Percentiles rank a stretch among this genome's conserved stretches.
phyloP scores from a whole-genome alignment of 2,888 invertebrate species.

The Tetranychus truncatus region DNA sequence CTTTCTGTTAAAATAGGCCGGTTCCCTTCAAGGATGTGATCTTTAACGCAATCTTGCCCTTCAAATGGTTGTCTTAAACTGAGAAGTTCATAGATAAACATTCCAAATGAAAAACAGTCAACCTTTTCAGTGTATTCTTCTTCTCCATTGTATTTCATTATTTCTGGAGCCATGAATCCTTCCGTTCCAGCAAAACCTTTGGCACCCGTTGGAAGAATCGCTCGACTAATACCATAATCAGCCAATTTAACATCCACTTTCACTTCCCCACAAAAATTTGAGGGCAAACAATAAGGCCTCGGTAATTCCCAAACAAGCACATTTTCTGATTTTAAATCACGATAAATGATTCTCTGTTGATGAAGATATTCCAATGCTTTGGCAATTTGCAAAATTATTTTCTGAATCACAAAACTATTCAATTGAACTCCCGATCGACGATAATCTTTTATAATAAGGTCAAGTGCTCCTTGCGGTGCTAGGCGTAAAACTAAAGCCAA shows the following conservation, averaged over 20 bases:
- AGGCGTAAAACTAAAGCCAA: conserved; percentile 68
- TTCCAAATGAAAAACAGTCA: conserved; percentile 95
- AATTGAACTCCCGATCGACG: conserved; percentile 63
- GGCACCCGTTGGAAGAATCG: conserved; percentile 69
- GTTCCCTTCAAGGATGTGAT: conserved; percentile 83
- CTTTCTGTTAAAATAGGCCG: conserved; percentile 68
- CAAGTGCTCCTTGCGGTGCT: conserved; percentile 79
- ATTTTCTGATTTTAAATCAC: conserved; percentile 86
- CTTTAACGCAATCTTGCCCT: conserved; percentile 87
- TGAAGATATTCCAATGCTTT: conserved; percentile 89
- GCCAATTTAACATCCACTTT: conserved; percentile 73
- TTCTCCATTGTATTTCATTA: conserved; percentile 91
- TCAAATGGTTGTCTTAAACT: conserved; percentile 63
- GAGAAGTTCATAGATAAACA: conserved; percentile 88
- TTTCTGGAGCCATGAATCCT: conserved; percentile 98
- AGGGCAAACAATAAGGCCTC: conserved; percentile 43
- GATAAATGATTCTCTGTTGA: conserved; percentile 73
- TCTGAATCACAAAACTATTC: conserved; percentile 58
- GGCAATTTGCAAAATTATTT: conserved; percentile 70
- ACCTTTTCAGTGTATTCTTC: conserved; percentile 97
- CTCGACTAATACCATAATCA: conserved; percentile 83
- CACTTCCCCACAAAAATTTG: conserved; percentile 21
- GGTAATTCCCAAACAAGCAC: conserved; percentile 96
- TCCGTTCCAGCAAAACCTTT: conserved; percentile 97
- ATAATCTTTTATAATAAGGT: conserved; percentile 62